phyloP scores from a whole-genome alignment of 1,140 invertebrate genomes.

The Scaptomyza graminum region DNA sequence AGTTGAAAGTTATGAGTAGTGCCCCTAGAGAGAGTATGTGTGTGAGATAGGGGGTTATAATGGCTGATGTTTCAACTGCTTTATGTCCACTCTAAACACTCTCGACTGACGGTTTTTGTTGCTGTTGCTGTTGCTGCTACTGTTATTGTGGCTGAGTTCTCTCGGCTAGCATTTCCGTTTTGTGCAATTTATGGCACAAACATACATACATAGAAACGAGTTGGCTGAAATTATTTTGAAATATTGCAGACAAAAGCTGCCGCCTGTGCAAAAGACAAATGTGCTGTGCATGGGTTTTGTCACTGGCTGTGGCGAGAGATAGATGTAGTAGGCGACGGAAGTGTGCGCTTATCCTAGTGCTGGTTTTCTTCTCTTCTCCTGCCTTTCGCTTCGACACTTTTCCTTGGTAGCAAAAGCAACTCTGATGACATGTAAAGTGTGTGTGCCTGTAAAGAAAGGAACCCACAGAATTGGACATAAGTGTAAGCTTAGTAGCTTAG shows the following conservation, averaged over 20 bases:
- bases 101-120: slow-evolving; percentile 15
- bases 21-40: slow-evolving; percentile 3
- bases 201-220: slow-evolving; percentile 4
- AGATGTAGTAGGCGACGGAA: not conserved
- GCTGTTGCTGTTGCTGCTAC: not conserved
- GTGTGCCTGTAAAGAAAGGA: slow-evolving; percentile 9
- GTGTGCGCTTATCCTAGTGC: slow-evolving; percentile 21
- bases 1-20: slow-evolving; percentile 38
- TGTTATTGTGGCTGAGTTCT: slow-evolving; percentile 16
- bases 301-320: not conserved
- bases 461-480: slow-evolving; percentile 13
- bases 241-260: slow-evolving; percentile 52
- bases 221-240: slow-evolving; percentile 53
- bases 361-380: slow-evolving; percentile 2
- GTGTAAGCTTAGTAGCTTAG: slow-evolving; percentile 23
- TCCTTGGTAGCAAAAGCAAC: slow-evolving; percentile 7
- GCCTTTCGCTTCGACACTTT: not conserved
- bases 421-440: slow-evolving; percentile 27
- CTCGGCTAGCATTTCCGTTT: slow-evolving; percentile 36
- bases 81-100: slow-evolving; percentile 48
- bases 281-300: not conserved
- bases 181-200: slow-evolving; percentile 41
- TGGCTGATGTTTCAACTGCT: slow-evolving; percentile 41
- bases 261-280: slow-evolving; percentile 34
- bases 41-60: slow-evolving; percentile 17